Evolutionary conservation across 2,797 vertebrate species (phyloP).

Genomic region (Lates japonicus): DNA sequence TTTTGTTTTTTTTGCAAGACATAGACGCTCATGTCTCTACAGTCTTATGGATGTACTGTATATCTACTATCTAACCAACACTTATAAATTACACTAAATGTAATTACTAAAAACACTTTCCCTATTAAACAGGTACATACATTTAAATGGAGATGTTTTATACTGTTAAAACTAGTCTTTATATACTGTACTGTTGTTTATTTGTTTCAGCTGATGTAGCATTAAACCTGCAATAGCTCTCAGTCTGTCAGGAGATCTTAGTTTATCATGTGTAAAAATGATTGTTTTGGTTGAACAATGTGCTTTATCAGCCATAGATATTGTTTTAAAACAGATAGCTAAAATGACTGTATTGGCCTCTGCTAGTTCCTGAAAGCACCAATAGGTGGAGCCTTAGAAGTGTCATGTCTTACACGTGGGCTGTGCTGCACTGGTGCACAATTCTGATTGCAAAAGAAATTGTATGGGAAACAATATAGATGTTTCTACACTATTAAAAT

Average conservation of each 20-base stretch:
- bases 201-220: conserved; percentile 75
- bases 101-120: conserved; percentile 68
- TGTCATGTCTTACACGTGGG: conserved; percentile 12
- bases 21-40: conserved; percentile 45
- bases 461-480: conserved; percentile 2
- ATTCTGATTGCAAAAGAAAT: not conserved
- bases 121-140: conserved; percentile 42
- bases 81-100: conserved; percentile 66
- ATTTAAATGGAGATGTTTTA: conserved; percentile 71
- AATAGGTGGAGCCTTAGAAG: not conserved
- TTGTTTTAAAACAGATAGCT: conserved; percentile 28
- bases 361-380: conserved; percentile 19
- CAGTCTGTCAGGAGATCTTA: conserved; percentile 29
- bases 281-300: not conserved
- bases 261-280: conserved; percentile 62
- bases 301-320: conserved; percentile 46
- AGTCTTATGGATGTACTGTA: conserved; percentile 68
- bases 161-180: conserved; percentile 74
- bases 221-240: conserved; percentile 57
- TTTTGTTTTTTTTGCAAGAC: conserved; percentile 56
- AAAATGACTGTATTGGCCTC: conserved; percentile 31
- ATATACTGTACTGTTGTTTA: conserved; percentile 73
- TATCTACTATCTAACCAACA: conserved; percentile 78
- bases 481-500: not conserved
- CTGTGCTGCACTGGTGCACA: not conserved